Evolutionary conservation across 1,140 invertebrate genomes (phyloP).

Genomic region (Zeugodacus cucurbitae): DNA sequence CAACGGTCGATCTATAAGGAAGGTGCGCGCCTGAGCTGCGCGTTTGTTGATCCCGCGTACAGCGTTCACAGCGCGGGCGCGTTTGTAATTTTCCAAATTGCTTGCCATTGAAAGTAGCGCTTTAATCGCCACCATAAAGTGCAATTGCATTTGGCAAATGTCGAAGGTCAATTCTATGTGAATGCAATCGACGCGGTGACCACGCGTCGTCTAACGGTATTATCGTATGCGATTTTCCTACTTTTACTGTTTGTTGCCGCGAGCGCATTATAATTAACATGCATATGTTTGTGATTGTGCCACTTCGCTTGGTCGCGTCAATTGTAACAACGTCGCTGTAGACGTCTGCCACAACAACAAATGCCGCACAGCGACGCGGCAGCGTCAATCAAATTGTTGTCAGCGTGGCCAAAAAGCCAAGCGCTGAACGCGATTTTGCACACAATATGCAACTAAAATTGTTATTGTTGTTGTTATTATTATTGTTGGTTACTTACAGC

Average conservation of each 20-base stretch:
- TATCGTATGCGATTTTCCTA: background rate
- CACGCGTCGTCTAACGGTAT: background rate
- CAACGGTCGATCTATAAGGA: background rate
- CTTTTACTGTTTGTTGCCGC: background rate
- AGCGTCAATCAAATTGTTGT: conserved; percentile 19
- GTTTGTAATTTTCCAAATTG: background rate
- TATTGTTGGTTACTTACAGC: background rate
- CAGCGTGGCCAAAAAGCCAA: background rate
- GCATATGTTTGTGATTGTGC: background rate
- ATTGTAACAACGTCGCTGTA: background rate
- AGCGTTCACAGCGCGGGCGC: too few species aligned
- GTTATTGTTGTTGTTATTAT: background rate
- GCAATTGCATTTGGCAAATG: background rate
- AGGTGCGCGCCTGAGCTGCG: background rate
- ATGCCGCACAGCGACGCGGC: background rate
- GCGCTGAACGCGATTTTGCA: background rate
- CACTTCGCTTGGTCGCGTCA: background rate
- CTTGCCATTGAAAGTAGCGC: background rate
- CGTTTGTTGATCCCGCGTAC: too few species aligned
- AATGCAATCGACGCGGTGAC: background rate
- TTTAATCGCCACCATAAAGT: background rate
- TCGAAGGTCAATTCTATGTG: background rate
- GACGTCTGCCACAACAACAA: background rate
- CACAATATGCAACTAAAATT: background rate
- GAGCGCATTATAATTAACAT: background rate